Evolutionary conservation across 1,140 invertebrate genomes (phyloP), one percentile per base, ranked within the genome.

Genomic region (Coenobita brevimanus): DNA sequence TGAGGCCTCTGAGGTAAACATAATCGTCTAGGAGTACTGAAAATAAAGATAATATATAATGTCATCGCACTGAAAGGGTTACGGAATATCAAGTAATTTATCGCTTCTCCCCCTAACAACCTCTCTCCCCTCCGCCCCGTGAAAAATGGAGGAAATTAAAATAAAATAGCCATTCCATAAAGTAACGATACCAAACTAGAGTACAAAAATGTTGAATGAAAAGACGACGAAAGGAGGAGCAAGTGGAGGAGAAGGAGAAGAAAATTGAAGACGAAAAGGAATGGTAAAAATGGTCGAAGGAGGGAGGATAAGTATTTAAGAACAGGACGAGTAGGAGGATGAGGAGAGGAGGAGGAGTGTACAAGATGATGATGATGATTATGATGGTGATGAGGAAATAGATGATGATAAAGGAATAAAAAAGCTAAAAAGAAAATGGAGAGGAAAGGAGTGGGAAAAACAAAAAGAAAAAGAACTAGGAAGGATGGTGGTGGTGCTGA

Each of bases 381-480:
- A 13, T 71, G 36, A 38, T 21, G 21, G 27, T 30, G 36, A 38
- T 71, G 38, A 46, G 24, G 15, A 21, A 43, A 43, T 41, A 38
- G 43, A n/a, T 17, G 17, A 76, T 38, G 33, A 17, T 17, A 27
- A 79, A 30, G n/a, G 33, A 79, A 4, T 1, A 24, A 54, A 57
- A 79, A 17, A 54, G n/a, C 4, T 24, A 21, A 17, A 81, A 24
- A 2, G 17, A 82, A n/a, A 67, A 50, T n/a, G 30, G 76, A 50
- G 50, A 57, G 50, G n/a, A 27, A 54, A 24, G 36, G 76, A 57
- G 76, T 30, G 76, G 30, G 75, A 78, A 41, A 50, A 46, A 57
- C 43, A 57, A 46, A 76, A 38, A 76, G 73, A 76, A 38, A 76
- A 38, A 76, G 73, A 76, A 38, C 36, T 30, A 76, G 73, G 43